Percentiles rank a stretch among this genome's conserved stretches.
Evolutionary conservation across 1,140 invertebrate genomes (phyloP).

Genomic region (Drosophila teissieri): DNA sequence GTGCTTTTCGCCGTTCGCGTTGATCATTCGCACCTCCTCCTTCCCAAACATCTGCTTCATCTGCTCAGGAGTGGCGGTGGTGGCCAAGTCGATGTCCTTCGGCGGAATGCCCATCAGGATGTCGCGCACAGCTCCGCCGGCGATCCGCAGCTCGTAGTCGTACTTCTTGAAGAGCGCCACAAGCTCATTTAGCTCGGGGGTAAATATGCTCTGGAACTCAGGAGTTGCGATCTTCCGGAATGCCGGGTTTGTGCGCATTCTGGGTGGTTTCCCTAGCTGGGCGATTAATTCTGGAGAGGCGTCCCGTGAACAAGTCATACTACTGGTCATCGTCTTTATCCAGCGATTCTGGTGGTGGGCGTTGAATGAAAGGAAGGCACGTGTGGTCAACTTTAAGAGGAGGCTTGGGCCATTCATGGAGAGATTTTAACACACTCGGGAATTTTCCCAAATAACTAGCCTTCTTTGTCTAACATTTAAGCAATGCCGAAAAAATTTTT

Average conservation of each 20-base stretch:
- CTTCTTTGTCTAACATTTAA: not conserved
- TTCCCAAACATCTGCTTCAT: constrained; percentile 97
- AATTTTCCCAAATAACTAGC: not conserved
- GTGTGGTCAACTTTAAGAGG: constrained; percentile 14
- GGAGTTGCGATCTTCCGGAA: constrained; percentile 89
- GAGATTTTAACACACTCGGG: not conserved
- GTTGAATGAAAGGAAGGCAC: not conserved
- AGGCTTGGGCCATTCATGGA: constrained; percentile 18
- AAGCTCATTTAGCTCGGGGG: constrained; percentile 89
- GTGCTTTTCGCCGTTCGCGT: constrained; percentile 97
- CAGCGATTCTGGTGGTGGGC: not conserved
- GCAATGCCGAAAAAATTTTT: not conserved
- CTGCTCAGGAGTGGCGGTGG: constrained; percentile 96
- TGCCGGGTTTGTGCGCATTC: constrained; percentile 87
- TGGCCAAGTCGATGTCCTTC: constrained; percentile 98
- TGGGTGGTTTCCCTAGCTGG: constrained; percentile 84
- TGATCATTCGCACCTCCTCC: constrained; percentile 96
- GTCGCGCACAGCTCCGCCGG: constrained; percentile 98
- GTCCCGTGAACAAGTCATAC: not conserved
- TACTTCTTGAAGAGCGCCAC: constrained; percentile 91
- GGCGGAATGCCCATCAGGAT: constrained; percentile 94
- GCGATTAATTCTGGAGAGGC: constrained; percentile 37
- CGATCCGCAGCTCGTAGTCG: constrained; percentile 94
- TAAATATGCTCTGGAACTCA: constrained; percentile 93
- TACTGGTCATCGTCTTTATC: not conserved